Evolutionary conservation across 2,113 vertebrate species (phyloP).

Genomic region (Gymnocephalus cernua): DNA sequence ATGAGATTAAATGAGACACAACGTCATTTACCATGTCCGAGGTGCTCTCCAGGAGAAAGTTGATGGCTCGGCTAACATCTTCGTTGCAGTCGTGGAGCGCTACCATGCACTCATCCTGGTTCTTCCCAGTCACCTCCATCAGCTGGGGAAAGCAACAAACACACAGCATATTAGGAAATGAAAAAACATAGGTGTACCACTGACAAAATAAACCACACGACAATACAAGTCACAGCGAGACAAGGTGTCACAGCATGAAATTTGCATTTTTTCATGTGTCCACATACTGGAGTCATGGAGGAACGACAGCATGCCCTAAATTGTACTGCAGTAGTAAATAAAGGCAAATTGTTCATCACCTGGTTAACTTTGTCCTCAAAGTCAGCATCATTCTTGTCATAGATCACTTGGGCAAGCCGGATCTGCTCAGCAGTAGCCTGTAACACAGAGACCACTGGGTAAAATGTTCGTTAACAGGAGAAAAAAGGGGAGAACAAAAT

Average conservation of each 20-base stretch:
- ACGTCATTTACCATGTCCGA: slow-evolving; percentile 91
- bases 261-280: neutral
- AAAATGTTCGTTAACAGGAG: neutral
- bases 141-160: slow-evolving; percentile 81
- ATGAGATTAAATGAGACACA: neutral
- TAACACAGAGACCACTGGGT: neutral
- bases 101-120: slow-evolving; percentile 98
- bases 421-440: slow-evolving; percentile 98
- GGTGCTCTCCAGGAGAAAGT: slow-evolving; percentile 97
- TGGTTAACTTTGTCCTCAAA: slow-evolving; percentile 99
- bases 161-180: neutral
- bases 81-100: slow-evolving; percentile 98
- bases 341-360: slow-evolving; percentile 78
- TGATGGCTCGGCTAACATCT: slow-evolving; percentile 98
- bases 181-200: neutral
- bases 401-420: slow-evolving; percentile 98
- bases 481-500: neutral
- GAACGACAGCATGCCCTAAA: neutral
- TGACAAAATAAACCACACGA: neutral
- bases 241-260: neutral
- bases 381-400: slow-evolving; percentile 98
- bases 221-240: neutral
- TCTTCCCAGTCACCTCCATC: slow-evolving; percentile 98
- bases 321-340: too few species aligned
- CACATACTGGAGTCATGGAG: neutral